Percentiles rank a stretch among this genome's conserved stretches.
phyloP scores from a whole-genome alignment of 2,888 invertebrate genomes.

The Carcina quercana region DNA sequence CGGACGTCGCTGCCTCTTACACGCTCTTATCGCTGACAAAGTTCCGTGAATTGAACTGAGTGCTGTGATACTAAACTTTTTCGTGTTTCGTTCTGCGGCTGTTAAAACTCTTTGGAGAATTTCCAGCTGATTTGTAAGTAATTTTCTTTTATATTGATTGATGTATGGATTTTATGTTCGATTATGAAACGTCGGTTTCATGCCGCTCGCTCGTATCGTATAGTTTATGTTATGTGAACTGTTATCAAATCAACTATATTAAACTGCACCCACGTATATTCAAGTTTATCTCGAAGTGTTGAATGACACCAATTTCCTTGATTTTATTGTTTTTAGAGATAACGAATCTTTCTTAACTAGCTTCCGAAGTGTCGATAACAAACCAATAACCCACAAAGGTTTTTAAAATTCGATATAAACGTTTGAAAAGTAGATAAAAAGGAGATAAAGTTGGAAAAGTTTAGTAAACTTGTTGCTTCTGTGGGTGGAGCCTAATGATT shows the following conservation, averaged over 20 bases:
- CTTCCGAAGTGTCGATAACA: no score
- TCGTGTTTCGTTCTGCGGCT: conserved; percentile 29
- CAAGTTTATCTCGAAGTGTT: no score
- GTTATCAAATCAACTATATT: no score
- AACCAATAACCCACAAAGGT: no score
- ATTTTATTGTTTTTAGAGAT: no score
- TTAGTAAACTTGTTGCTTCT: conserved; percentile 46
- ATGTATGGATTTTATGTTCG: not conserved
- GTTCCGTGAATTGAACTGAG: conserved; percentile 45
- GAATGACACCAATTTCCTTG: no score
- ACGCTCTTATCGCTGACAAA: conserved; percentile 27
- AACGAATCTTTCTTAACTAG: no score
- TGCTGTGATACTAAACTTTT: conserved; percentile 50
- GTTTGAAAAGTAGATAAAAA: no score
- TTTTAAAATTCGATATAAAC: no score
- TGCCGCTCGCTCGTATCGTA: no score
- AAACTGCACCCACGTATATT: no score
- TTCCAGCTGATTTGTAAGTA: conserved; percentile 27
- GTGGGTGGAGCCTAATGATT: conserved; percentile 44
- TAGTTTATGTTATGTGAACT: no score
- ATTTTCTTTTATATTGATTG: conserved; percentile 2
- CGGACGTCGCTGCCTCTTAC: conserved; percentile 40
- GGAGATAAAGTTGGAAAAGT: conserved; percentile 5
- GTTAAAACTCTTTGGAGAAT: conserved; percentile 10
- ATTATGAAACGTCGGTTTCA: not conserved